Evolutionary conservation across 2,888 invertebrate species (phyloP).

Genomic region (Mystacides longicornis): DNA sequence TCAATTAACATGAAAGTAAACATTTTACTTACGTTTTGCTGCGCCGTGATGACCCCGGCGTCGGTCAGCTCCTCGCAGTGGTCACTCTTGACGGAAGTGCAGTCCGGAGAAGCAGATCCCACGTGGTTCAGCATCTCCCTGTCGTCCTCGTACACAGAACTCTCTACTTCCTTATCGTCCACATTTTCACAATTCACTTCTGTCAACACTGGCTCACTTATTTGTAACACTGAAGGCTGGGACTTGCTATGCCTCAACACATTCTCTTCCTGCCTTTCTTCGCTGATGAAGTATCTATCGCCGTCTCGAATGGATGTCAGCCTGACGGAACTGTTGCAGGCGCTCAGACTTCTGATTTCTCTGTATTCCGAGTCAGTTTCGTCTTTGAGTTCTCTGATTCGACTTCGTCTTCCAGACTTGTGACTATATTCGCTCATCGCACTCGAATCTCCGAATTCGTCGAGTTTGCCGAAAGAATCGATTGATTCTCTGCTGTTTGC

Average conservation of each 20-base stretch:
- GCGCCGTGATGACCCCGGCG: neutral
- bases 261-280: neutral
- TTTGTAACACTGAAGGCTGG: conserved; percentile 21
- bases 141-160: conserved; percentile 13
- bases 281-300: conserved; percentile 8
- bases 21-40: conserved; percentile 9
- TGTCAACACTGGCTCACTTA: conserved; percentile 22
- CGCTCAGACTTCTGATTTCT: conserved; percentile 19
- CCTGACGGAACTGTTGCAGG: conserved; percentile 20
- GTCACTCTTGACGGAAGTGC: conserved; percentile 18
- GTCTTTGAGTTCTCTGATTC: conserved; percentile 4
- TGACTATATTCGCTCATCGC: conserved; percentile 19
- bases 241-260: conserved; percentile 23
- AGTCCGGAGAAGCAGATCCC: conserved; percentile 17
- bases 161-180: conserved; percentile 6
- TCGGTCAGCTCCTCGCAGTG: conserved; percentile 11
- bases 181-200: conserved; percentile 20
- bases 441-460: conserved; percentile 14
- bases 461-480: conserved; percentile 21
- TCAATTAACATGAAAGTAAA: no score
- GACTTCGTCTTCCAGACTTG: neutral
- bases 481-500: conserved; percentile 16
- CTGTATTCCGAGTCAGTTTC: conserved; percentile 10
- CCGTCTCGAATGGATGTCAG: conserved; percentile 16
- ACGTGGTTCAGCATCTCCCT: conserved; percentile 9